Percentiles rank a stretch among this genome's conserved stretches.
Conservation (phyloP, 2,113 vertebrate genomes). For the Labrus mixtus region DNA sequence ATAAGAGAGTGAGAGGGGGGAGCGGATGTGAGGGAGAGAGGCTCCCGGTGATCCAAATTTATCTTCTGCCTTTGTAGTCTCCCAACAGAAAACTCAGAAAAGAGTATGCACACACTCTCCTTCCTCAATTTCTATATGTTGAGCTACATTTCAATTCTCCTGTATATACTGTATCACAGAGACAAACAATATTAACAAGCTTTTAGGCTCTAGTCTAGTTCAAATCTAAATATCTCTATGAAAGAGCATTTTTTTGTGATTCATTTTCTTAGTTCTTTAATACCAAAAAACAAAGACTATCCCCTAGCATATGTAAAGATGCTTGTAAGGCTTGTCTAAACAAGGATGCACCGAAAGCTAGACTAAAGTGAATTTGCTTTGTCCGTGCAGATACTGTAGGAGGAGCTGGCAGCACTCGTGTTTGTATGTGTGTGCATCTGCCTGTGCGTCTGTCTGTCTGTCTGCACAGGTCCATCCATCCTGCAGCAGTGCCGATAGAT, state of each 20-base stretch:
- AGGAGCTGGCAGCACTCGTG: not conserved
- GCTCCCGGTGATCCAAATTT: constrained; percentile 48
- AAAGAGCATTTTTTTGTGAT: not conserved
- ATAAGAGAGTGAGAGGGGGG: constrained; percentile 60
- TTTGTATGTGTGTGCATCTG: not conserved
- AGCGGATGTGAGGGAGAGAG: constrained; percentile 44
- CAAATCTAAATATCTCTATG: not conserved
- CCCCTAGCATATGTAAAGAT: not conserved
- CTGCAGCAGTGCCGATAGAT: constrained; percentile 38
- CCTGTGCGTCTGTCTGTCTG: constrained; percentile 47
- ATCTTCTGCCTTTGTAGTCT: constrained; percentile 44
- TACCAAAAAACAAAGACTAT: too few species aligned
- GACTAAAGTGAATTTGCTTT: not conserved
- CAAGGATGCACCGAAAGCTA: not conserved
- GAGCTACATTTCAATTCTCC: not conserved
- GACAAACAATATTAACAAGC: not conserved
- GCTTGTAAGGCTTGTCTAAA: not conserved
- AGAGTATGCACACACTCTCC: not conserved
- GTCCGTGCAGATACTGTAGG: not conserved
- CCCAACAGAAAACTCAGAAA: constrained; percentile 23
- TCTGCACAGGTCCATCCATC: constrained; percentile 33
- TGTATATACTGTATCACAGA: not conserved
- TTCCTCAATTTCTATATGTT: not conserved
- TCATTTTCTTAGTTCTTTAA: not conserved
- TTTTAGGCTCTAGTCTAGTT: not conserved